phyloP scores from a whole-genome alignment of 35 echinoderm and acorn worm genomes.

The Acanthaster planci region DNA sequence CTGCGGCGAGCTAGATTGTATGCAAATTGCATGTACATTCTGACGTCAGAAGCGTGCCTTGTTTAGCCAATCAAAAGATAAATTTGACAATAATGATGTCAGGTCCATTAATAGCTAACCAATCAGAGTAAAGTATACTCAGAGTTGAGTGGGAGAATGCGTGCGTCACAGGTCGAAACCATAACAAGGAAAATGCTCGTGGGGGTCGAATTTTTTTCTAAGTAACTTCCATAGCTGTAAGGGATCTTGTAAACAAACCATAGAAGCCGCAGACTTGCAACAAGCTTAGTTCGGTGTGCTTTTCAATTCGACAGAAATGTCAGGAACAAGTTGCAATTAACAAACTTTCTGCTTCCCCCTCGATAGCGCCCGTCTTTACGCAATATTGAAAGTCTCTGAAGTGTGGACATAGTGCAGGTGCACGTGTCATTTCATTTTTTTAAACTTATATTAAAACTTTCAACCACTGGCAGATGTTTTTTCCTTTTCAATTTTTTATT shows the following conservation, averaged over 20 bases:
- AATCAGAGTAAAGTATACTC: background rate
- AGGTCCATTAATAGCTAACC: conserved; percentile 43
- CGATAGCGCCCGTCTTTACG: too few species aligned
- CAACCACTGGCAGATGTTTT: too few species aligned
- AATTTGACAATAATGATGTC: conserved; percentile 1
- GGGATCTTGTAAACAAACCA: conserved; percentile 11
- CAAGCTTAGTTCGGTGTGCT: too few species aligned
- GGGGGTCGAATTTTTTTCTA: background rate
- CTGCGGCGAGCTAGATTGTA: conserved; percentile 41
- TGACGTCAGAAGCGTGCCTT: conserved; percentile 62
- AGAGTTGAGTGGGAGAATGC: background rate
- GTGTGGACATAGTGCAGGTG: too few species aligned
- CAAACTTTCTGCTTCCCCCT: too few species aligned
- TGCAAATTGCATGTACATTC: conserved; percentile 29
- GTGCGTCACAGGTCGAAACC: background rate
- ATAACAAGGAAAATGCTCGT: background rate
- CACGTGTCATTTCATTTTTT: too few species aligned
- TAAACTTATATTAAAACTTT: too few species aligned
- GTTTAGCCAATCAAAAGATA: conserved; percentile 37
- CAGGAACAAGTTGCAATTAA: too few species aligned
- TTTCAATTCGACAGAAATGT: too few species aligned
- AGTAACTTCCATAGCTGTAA: conserved; percentile 11
- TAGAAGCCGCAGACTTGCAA: background rate
- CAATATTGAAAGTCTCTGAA: too few species aligned
- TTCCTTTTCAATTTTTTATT: too few species aligned